Conservation (phyloP, 2,797 vertebrate genomes). For the Alectoris magna region DNA sequence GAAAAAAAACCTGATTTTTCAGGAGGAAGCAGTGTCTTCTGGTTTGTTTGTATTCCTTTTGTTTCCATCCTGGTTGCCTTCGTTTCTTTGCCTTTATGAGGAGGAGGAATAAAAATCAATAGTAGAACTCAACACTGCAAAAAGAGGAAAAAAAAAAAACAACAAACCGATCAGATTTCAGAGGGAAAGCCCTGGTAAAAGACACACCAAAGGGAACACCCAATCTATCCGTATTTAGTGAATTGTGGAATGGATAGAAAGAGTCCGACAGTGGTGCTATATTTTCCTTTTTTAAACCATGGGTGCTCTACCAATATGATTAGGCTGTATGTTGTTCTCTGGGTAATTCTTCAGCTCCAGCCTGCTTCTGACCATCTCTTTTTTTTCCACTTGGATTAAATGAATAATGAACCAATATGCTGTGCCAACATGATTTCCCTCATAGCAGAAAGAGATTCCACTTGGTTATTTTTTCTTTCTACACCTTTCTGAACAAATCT, state of each 20-base stretch:
- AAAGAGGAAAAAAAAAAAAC: not conserved
- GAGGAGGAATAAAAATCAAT: not conserved
- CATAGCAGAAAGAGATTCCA: not conserved
- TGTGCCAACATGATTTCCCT: not conserved
- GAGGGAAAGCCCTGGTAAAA: not conserved
- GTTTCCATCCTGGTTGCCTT: not conserved
- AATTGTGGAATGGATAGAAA: not conserved
- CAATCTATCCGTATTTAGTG: not conserved
- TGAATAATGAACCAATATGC: not conserved
- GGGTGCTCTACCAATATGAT: not conserved
- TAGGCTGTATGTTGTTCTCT: not conserved
- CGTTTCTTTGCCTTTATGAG: not conserved
- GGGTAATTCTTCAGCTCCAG: not conserved
- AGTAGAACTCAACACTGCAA: not conserved
- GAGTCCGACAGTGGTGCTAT: not conserved
- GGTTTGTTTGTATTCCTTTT: not conserved
- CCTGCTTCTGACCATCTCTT: not conserved
- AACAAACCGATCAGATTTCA: not conserved
- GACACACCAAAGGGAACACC: not conserved
- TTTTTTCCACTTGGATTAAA: not conserved
- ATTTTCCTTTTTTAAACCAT: rapidly evolving
- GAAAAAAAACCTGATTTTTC: not conserved
- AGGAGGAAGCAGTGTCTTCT: not conserved
- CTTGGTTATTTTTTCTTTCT: not conserved
- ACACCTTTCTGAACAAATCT: not conserved